phyloP scores from a whole-genome alignment of 2,797 vertebrate species.

The Chelon auratus region DNA sequence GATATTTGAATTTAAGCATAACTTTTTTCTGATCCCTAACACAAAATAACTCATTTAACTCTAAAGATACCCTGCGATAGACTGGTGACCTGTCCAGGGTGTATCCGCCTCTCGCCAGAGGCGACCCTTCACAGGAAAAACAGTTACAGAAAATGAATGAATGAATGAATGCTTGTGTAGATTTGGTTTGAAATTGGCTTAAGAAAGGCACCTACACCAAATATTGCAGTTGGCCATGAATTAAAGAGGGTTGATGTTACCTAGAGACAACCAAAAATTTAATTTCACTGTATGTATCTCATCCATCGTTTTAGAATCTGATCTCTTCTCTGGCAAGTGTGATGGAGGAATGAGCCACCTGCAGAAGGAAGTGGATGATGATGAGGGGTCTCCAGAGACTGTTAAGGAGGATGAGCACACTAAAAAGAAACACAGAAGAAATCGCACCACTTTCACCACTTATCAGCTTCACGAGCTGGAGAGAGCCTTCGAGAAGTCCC shows the following conservation, averaged over 20 bases:
- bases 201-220: not conserved
- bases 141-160: too few species aligned
- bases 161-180: too few species aligned
- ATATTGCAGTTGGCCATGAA: not conserved
- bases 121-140: too few species aligned
- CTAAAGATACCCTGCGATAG: not conserved
- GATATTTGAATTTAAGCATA: not conserved
- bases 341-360: constrained; percentile 84
- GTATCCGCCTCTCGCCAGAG: too few species aligned
- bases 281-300: not conserved
- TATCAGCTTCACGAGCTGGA: constrained; percentile 95
- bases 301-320: constrained; percentile 70
- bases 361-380: constrained; percentile 72
- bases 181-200: not conserved
- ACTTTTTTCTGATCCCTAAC: not conserved
- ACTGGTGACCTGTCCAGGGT: too few species aligned
- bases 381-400: constrained; percentile 79
- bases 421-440: constrained; percentile 92
- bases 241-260: not conserved
- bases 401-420: constrained; percentile 85
- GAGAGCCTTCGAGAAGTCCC: constrained; percentile 92
- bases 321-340: constrained; percentile 87
- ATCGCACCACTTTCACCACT: constrained; percentile 93
- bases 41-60: not conserved
- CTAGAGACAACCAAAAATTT: not conserved